Percentiles rank a stretch among this genome's conserved stretches.
phyloP scores from a whole-genome alignment of 2,888 invertebrate species.

The Torymus texanus region DNA sequence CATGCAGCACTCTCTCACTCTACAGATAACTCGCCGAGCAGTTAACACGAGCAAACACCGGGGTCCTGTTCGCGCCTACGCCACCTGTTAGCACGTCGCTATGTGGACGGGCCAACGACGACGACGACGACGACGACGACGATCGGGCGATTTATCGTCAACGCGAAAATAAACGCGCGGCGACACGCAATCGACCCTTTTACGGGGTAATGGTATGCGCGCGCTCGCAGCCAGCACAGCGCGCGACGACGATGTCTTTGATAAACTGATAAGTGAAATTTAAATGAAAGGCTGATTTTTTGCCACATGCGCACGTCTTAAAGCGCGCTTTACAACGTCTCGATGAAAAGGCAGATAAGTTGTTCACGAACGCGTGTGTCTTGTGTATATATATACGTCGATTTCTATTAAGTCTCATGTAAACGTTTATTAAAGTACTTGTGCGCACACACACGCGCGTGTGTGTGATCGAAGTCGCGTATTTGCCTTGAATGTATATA shows the following conservation, averaged over 20 bases:
- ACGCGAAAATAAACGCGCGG: conserved; percentile 34
- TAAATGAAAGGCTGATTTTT: conserved; percentile 41
- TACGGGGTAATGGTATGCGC: conserved; percentile 51
- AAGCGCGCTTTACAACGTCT: conserved; percentile 30
- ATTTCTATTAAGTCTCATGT: conserved; percentile 53
- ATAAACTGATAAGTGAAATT: conserved; percentile 55
- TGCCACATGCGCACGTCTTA: not conserved
- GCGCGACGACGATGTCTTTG: conserved; percentile 44
- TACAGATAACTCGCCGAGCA: conserved; percentile 21
- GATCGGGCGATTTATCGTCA: conserved; percentile 52
- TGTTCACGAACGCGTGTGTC: not conserved
- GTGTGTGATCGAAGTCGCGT: not conserved
- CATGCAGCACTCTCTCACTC: not conserved
- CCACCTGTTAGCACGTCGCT: conserved; percentile 54
- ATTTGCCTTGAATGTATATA: not conserved
- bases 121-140: not conserved
- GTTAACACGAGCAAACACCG: conserved; percentile 41
- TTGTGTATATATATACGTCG: conserved; percentile 16
- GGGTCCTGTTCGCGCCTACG: conserved; percentile 59
- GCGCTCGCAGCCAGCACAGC: conserved; percentile 10
- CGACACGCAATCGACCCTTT: conserved; percentile 54
- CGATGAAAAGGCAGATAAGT: conserved; percentile 52
- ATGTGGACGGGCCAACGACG: not conserved
- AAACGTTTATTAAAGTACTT: conserved; percentile 48
- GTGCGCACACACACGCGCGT: too few species aligned